These are phyloP conservation scores for Xestia c-nigrum DNA, from an alignment of 2,888 invertebrate species.

Conservation along the genomic window DNA sequence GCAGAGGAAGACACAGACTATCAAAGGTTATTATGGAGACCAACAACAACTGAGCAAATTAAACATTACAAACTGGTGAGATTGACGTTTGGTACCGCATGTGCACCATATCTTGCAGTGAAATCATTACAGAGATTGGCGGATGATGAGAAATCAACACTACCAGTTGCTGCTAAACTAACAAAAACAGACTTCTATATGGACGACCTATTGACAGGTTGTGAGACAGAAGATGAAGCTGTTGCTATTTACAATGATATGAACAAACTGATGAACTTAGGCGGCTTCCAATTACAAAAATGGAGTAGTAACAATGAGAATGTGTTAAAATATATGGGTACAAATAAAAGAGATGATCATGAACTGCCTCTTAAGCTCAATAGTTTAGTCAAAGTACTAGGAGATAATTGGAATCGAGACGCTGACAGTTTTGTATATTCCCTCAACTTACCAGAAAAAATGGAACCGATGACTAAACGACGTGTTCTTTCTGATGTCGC, in stretches of 20 bases:
- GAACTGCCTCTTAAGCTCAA: constrained; percentile 8
- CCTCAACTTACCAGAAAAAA: not conserved
- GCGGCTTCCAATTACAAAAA: constrained; percentile 60
- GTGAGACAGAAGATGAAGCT: too few relatives aligned
- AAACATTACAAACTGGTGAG: constrained; percentile 13
- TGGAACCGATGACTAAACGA: constrained; percentile 8
- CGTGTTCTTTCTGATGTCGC: constrained; percentile 20
- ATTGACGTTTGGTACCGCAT: constrained; percentile 36
- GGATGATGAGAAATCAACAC: not conserved
- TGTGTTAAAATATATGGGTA: constrained; percentile 11
- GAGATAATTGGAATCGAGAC: constrained; percentile 20
- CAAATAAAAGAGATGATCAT: not conserved
- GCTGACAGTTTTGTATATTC: constrained; percentile 17
- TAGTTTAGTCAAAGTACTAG: constrained; percentile 25
- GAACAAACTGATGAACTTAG: constrained; percentile 50
- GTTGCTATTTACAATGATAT: too few relatives aligned
- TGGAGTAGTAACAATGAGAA: constrained; percentile 52
- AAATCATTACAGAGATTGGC: constrained; percentile 9
- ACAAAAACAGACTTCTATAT: constrained; percentile 7
- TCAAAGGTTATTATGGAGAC: constrained; percentile 30
- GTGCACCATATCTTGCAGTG: constrained; percentile 19
- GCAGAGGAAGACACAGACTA: too few relatives aligned
- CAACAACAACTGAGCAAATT: not conserved
- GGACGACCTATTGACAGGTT: too few relatives aligned
- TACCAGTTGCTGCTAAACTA: not conserved